These are phyloP conservation scores for Euspilapteryx auroguttella DNA, from an alignment of 2,888 invertebrate species.

Conservation along the genomic window DNA sequence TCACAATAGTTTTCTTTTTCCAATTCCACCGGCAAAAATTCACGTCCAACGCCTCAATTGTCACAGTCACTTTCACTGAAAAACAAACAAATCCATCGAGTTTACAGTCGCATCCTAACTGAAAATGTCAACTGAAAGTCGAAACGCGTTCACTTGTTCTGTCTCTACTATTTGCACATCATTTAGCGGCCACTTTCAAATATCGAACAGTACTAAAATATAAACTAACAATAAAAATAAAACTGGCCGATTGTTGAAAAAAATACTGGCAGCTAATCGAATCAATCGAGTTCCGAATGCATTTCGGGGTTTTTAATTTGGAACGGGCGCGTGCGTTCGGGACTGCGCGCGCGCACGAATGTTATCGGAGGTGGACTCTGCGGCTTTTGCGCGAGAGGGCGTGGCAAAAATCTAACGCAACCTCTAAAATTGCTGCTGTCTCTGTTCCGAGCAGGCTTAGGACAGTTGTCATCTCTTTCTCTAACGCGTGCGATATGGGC, in stretches of 20 bases:
- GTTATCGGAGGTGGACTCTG: slow-evolving; percentile 46
- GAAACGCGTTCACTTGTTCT: slow-evolving; percentile 12
- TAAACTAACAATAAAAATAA: too few species aligned
- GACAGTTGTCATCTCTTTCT: slow-evolving; percentile 31
- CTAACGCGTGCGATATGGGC: slow-evolving; percentile 42
- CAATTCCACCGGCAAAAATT: too few species aligned
- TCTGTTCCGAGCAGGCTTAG: too few species aligned
- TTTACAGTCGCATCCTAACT: slow-evolving; percentile 30
- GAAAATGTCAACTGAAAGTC: slow-evolving; percentile 38
- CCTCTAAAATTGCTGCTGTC: slow-evolving; percentile 34
- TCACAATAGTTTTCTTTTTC: slow-evolving; percentile 16
- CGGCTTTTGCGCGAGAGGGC: slow-evolving; percentile 35
- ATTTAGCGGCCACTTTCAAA: too few species aligned
- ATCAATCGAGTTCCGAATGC: slow-evolving; percentile 33
- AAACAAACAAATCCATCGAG: slow-evolving; percentile 28
- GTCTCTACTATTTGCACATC: slow-evolving; percentile 7
- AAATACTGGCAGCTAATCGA: slow-evolving; percentile 12
- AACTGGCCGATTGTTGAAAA: not conserved
- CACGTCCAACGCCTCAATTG: too few species aligned
- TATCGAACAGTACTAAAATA: too few species aligned
- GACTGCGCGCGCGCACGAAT: slow-evolving; percentile 56
- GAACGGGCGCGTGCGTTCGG: slow-evolving; percentile 25
- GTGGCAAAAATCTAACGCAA: slow-evolving; percentile 53
- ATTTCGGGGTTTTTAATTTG: slow-evolving; percentile 13
- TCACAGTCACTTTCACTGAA: slow-evolving; percentile 46